These are phyloP conservation scores for Caenorhabditis zanzibari DNA, from an alignment of 2,888 invertebrate genomes.

Conservation along the genomic window DNA sequence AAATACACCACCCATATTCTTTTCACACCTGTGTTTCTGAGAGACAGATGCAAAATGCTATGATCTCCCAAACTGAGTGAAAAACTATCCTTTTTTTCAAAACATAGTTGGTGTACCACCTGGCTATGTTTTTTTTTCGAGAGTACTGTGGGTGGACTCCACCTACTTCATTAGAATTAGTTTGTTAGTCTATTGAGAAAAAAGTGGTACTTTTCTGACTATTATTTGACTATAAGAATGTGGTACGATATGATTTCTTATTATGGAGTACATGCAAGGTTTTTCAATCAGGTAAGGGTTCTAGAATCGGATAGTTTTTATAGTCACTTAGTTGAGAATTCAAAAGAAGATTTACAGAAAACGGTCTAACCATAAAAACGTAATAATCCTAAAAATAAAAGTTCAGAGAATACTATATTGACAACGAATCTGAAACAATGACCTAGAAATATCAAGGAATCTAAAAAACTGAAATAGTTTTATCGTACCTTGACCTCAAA, in stretches of 20 bases:
- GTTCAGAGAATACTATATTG: too few species aligned
- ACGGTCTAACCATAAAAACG: too few species aligned
- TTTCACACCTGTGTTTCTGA: background rate
- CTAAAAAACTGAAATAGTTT: too few species aligned
- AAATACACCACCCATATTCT: background rate
- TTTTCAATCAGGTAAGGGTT: background rate
- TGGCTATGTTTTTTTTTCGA: background rate
- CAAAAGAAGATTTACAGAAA: too few species aligned
- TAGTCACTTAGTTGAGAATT: too few species aligned
- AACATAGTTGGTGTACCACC: constrained; percentile 7
- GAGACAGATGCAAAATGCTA: background rate
- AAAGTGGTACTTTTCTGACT: too few species aligned
- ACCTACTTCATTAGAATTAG: background rate
- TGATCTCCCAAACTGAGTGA: background rate
- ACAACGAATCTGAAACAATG: too few species aligned
- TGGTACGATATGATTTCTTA: background rate
- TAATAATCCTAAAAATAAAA: too few species aligned
- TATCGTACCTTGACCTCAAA: too few species aligned
- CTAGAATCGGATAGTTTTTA: background rate
- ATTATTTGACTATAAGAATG: background rate
- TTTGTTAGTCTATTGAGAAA: background rate
- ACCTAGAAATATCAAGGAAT: too few species aligned
- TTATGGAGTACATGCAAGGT: background rate
- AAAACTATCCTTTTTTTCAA: background rate
- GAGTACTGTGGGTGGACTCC: background rate